Conservation (phyloP, 2,888 invertebrate species). For the Yponomeuta cagnagella region DNA sequence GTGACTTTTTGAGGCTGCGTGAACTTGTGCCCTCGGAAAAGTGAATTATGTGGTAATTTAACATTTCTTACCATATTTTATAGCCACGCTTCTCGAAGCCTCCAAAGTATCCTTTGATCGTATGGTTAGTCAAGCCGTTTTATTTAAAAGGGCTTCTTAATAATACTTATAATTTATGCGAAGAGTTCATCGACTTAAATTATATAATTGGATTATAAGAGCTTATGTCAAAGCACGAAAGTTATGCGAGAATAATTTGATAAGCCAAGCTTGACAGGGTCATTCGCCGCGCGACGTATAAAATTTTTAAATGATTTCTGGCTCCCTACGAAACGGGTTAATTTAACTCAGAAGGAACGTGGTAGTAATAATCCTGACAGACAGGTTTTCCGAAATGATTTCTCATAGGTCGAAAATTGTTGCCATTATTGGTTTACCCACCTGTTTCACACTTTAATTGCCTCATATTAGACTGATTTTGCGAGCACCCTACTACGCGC, state of each 20-base stretch:
- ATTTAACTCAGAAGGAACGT: not conserved
- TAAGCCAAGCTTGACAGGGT: not conserved
- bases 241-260: slow-evolving; percentile 1
- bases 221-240: not conserved
- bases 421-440: too few relatives aligned
- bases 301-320: not conserved
- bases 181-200: not conserved
- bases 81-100: not conserved
- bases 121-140: not conserved
- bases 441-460: too few relatives aligned
- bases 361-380: not conserved
- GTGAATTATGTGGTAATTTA: not conserved
- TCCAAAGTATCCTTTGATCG: not conserved
- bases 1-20: not conserved
- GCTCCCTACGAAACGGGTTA: not conserved
- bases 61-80: not conserved
- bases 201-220: not conserved
- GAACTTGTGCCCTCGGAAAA: not conserved
- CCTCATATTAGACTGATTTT: too few relatives aligned
- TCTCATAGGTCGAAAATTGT: too few relatives aligned
- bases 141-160: not conserved
- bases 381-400: too few relatives aligned
- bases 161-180: not conserved
- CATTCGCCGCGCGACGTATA: not conserved
- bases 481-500: too few relatives aligned